Evolutionary conservation across 2,888 invertebrate genomes (phyloP), one percentile per base, ranked within the genome.

Genomic region (Cryptocephalus primarius): DNA sequence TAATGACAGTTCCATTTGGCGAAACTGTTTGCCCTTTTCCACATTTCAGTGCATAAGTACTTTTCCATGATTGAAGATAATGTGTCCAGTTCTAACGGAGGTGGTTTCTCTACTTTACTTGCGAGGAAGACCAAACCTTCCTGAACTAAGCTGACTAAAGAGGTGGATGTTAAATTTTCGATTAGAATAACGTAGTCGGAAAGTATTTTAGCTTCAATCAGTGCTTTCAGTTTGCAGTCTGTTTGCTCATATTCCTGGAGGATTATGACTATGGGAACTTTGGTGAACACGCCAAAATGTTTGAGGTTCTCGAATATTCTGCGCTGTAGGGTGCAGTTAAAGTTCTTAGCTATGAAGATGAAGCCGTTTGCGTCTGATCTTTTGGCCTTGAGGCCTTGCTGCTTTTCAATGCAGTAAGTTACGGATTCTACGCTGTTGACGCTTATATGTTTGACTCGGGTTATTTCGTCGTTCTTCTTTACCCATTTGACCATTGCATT

Each of bases 31-130:
- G 82, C 68, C 53, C 74, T 72, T 47, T 72, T 73, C 78, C 81
- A 83, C 52, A 83, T 71, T 66, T 80, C 81, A 47, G 76, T 75
- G 6, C 78, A 79, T 9, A 83, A 66, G 54, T 78, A 73, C 44
- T 72, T 68, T 46, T 75, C 67, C 46, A 83, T 67, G 55, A 80
- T 77, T 2, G 74, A 72, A 49, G 73, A 70, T 9, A 81, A 60
- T 38, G 70, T 69, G 60, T 80, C 75, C 60, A 82, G 74, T 70
- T 79, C 76, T 36, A 83, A 59, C 0, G 73, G 70, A 39, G 78
- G 77, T 22, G 66, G 68, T 51, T 68, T 67, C 41, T 75, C 73
- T 49, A 63, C 72, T 55, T 69, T 73, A 57, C 70, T 73, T n/a
- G 74, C 75, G 55, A 75, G 64, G 71, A 75, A 78, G 58, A 58